These are phyloP conservation scores for Corythornis cristatus DNA, from an alignment of 2,113 vertebrate species.

Conservation along the genomic window DNA sequence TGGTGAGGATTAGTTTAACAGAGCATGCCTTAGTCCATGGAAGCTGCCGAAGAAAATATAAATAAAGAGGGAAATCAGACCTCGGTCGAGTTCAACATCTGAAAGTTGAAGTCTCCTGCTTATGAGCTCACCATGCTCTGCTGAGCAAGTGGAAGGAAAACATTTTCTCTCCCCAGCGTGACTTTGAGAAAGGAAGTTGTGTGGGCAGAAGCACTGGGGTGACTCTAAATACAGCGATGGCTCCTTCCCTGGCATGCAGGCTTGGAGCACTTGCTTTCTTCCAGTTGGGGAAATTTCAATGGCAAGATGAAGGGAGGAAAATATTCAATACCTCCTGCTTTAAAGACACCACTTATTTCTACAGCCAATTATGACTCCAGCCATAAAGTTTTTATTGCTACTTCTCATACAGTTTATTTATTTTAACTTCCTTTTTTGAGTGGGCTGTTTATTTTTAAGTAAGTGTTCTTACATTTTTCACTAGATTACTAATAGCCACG, in stretches of 20 bases:
- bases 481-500: slow-evolving; percentile 73
- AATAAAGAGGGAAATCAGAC: slow-evolving; percentile 1
- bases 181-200: slow-evolving; percentile 66
- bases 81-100: neutral
- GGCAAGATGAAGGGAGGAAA: neutral
- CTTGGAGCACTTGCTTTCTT: neutral
- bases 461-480: slow-evolving; percentile 68
- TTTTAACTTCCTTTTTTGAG: slow-evolving; percentile 67
- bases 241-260: neutral
- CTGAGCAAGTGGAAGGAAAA: slow-evolving; percentile 61
- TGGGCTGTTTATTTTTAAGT: slow-evolving; percentile 71
- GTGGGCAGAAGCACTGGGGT: slow-evolving; percentile 41
- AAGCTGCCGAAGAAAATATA: slow-evolving; percentile 17
- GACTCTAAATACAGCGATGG: slow-evolving; percentile 7
- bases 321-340: neutral
- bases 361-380: neutral
- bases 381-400: slow-evolving; percentile 33
- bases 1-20: slow-evolving; percentile 8
- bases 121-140: slow-evolving; percentile 53
- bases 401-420: slow-evolving; percentile 59
- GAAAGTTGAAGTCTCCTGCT: slow-evolving; percentile 54
- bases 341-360: neutral
- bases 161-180: slow-evolving; percentile 40
- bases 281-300: neutral
- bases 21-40: neutral